A percentile compares a stretch with the other conserved stretches of the same genome.
phyloP scores from a whole-genome alignment of 2,797 vertebrate species.

The Lemur catta region DNA sequence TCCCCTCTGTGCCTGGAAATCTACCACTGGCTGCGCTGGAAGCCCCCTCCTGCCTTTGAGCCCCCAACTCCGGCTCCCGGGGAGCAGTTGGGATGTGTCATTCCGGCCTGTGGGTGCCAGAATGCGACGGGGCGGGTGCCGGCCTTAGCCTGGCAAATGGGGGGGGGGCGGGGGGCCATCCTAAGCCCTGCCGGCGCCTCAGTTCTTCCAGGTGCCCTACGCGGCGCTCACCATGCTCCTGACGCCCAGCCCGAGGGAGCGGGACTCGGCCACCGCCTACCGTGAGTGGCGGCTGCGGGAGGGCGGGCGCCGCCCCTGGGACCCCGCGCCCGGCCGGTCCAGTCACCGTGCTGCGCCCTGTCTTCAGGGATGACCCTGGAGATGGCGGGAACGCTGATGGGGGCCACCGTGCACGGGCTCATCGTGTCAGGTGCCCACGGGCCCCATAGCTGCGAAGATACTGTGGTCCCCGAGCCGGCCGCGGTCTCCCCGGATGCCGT shows the following conservation, averaged over 20 bases:
- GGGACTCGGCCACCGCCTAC: constrained; percentile 97
- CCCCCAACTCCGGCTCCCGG: background rate
- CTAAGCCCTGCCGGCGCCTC: background rate
- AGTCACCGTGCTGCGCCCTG: background rate
- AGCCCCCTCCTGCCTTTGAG: background rate
- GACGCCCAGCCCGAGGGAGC: constrained; percentile 92
- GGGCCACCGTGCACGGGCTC: constrained; percentile 94
- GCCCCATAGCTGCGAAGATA: constrained; percentile 78
- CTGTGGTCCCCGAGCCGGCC: constrained; percentile 74
- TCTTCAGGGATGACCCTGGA: constrained; percentile 95
- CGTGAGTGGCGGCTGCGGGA: constrained; percentile 83
- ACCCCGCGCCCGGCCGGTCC: background rate
- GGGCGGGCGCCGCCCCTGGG: background rate
- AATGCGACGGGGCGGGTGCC: background rate
- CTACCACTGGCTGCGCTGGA: background rate
- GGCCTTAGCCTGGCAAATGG: background rate
- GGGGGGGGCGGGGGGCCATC: accelerated
- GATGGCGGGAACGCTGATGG: constrained; percentile 93
- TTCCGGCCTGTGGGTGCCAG: accelerated
- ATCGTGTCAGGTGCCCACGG: constrained; percentile 93
- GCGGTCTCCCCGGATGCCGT: constrained; percentile 88
- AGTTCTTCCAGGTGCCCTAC: constrained; percentile 98
- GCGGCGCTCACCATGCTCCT: constrained; percentile 98
- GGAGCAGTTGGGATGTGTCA: background rate
- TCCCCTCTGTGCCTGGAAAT: background rate